phyloP scores from a whole-genome alignment of 2,113 vertebrate genomes.

The Charina bottae region DNA sequence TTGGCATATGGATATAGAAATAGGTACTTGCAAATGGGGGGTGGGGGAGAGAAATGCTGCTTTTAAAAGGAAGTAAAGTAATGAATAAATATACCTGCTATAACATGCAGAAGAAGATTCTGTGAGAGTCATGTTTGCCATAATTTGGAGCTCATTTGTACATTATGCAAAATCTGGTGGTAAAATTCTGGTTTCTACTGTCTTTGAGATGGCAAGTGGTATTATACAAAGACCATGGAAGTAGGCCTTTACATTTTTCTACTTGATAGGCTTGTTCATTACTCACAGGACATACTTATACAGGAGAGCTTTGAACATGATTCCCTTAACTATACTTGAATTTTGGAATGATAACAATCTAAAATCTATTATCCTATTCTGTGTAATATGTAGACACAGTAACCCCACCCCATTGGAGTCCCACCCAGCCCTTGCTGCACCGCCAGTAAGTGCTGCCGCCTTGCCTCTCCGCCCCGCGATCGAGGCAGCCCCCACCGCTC shows the following conservation, averaged over 20 bases:
- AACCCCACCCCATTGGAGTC: no score
- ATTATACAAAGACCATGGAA: neutral
- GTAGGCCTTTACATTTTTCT: neutral
- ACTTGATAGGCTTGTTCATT: neutral
- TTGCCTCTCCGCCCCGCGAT: no score
- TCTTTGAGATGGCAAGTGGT: neutral
- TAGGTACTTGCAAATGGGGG: slow-evolving; percentile 40
- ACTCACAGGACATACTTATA: neutral
- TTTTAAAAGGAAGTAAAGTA: neutral
- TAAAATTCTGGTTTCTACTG: neutral
- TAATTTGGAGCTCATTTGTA: neutral
- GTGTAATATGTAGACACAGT: neutral
- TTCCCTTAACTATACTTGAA: neutral
- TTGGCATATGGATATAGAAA: slow-evolving; percentile 28
- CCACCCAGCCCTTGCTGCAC: no score
- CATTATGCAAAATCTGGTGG: neutral
- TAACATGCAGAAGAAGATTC: slow-evolving; percentile 24
- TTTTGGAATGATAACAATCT: neutral
- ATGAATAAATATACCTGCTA: slow-evolving; percentile 52
- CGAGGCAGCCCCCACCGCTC: no score
- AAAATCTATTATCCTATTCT: neutral
- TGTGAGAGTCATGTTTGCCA: neutral
- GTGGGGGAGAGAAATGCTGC: neutral
- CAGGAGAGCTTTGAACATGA: neutral
- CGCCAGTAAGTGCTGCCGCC: no score